Evolutionary conservation across 2,113 vertebrate species (phyloP).

Genomic region (mouse (Mus musculus)): GRCm39 chr1:19062501-19063000

Average conservation of each 20-base stretch:
- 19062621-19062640: background rate
- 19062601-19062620: background rate
- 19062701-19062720: background rate
- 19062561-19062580: background rate
- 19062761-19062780: background rate
- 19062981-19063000: background rate
- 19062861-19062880: background rate
- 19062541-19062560: background rate
- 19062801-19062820: background rate
- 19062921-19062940: background rate
- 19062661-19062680: background rate
- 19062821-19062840: too few relatives aligned
- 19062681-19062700: background rate
- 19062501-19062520: background rate
- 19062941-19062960: background rate
- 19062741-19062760: background rate
- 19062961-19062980: background rate
- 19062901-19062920: background rate
- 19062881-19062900: background rate
- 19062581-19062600: background rate
- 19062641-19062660: background rate
- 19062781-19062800: background rate
- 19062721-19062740: background rate
- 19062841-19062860: background rate
- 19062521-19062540: background rate